Evolutionary conservation across 2,113 vertebrate genomes (phyloP).

Genomic region (Scophthalmus maximus): DNA sequence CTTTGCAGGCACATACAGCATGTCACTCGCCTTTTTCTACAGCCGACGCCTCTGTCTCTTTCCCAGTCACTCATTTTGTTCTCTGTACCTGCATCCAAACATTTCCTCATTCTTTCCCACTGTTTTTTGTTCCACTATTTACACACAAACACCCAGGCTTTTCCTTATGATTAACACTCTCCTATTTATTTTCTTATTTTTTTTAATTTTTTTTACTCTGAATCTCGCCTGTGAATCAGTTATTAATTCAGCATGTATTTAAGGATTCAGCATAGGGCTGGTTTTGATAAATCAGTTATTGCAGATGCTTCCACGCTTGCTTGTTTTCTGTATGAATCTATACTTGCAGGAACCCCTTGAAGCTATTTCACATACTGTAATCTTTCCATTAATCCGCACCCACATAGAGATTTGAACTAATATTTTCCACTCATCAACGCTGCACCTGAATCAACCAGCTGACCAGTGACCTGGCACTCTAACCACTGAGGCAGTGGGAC

Average conservation of each 20-base stretch:
- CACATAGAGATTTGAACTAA: no score
- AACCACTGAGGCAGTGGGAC: slow-evolving; percentile 89
- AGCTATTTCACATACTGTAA: no score
- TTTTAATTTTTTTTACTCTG: background rate
- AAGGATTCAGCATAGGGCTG: slow-evolving; percentile 5
- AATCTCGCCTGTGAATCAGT: background rate
- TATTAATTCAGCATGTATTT: slow-evolving; percentile 14
- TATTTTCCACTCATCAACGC: no score
- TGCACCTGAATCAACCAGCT: slow-evolving; percentile 29
- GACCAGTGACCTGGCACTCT: slow-evolving; percentile 80
- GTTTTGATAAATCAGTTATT: slow-evolving; percentile 22
- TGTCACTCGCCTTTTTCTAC: background rate
- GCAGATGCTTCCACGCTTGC: slow-evolving; percentile 1
- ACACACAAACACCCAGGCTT: background rate
- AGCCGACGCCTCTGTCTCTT: background rate
- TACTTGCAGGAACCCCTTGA: background rate
- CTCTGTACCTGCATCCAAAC: background rate
- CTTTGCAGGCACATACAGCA: slow-evolving; percentile 30
- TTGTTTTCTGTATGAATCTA: slow-evolving; percentile 13
- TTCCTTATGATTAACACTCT: background rate
- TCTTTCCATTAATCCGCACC: no score
- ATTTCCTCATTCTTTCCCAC: background rate
- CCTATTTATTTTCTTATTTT: background rate
- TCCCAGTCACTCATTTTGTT: slow-evolving; percentile 7
- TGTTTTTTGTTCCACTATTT: background rate